These are phyloP conservation scores for Sesia apiformis DNA, from an alignment of 2,888 invertebrate species.

Conservation along the genomic window DNA sequence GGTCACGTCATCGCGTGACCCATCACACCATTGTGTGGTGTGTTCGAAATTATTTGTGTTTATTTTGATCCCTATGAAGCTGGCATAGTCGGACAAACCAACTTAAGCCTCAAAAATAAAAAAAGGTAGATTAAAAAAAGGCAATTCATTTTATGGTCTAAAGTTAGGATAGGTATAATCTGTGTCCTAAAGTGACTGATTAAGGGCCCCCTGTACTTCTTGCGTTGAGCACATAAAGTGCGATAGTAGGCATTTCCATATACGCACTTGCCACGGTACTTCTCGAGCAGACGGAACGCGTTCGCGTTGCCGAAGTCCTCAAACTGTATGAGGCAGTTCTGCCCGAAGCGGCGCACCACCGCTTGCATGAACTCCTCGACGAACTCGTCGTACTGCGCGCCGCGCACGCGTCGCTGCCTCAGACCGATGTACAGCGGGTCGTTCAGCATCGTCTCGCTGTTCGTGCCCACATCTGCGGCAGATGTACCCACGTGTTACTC, in stretches of 20 bases:
- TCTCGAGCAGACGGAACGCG: constrained; percentile 93
- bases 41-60: too few species aligned
- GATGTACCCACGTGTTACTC: not conserved
- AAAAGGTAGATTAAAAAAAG: not conserved
- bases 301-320: constrained; percentile 99
- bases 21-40: too few species aligned
- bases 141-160: not conserved
- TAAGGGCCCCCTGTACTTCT: not conserved
- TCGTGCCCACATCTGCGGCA: constrained; percentile 87
- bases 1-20: too few species aligned
- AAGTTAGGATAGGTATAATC: not conserved
- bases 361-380: constrained; percentile 98
- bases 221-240: not conserved
- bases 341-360: constrained; percentile 87
- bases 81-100: too few species aligned
- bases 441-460: constrained; percentile 87
- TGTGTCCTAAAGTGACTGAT: not conserved
- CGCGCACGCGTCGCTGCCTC: constrained; percentile 87
- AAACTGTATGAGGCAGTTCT: constrained; percentile 92
- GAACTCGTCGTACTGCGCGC: constrained; percentile 91
- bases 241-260: too few species aligned
- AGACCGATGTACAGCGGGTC: constrained; percentile 98
- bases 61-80: too few species aligned
- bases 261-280: constrained; percentile 86
- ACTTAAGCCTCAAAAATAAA: too few species aligned